A percentile compares a stretch with the other conserved stretches of the same genome.
These are phyloP conservation scores for Enteromius viviparus DNA, from an alignment of 2,797 vertebrate species.

Conservation along the genomic window DNA sequence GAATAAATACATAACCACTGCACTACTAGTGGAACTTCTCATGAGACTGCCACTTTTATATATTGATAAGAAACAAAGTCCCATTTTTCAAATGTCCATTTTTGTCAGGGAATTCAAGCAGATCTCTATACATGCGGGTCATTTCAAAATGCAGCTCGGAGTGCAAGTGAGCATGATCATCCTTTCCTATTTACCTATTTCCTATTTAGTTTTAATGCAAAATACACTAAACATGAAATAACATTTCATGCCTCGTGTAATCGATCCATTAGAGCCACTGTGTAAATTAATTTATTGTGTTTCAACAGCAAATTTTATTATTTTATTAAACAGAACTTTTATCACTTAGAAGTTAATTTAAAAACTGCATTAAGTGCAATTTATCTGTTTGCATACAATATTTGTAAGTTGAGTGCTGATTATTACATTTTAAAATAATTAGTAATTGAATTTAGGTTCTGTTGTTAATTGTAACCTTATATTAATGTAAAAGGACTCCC, in stretches of 20 bases:
- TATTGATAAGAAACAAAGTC: background rate
- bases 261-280: background rate
- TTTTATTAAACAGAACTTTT: background rate
- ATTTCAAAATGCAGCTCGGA: background rate
- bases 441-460: background rate
- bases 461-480: background rate
- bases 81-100: background rate
- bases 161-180: background rate
- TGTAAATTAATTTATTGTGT: background rate
- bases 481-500: background rate
- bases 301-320: background rate
- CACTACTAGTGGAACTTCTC: background rate
- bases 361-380: background rate
- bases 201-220: background rate
- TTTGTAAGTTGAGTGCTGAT: no score
- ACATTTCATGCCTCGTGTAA: background rate
- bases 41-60: background rate
- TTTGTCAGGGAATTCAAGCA: background rate
- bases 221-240: background rate
- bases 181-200: background rate
- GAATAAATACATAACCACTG: background rate
- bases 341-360: background rate
- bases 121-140: background rate
- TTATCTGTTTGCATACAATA: background rate
- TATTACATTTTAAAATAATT: background rate